phyloP scores from a whole-genome alignment of 2,888 invertebrate species.

The Eutolmus rufibarbis region DNA sequence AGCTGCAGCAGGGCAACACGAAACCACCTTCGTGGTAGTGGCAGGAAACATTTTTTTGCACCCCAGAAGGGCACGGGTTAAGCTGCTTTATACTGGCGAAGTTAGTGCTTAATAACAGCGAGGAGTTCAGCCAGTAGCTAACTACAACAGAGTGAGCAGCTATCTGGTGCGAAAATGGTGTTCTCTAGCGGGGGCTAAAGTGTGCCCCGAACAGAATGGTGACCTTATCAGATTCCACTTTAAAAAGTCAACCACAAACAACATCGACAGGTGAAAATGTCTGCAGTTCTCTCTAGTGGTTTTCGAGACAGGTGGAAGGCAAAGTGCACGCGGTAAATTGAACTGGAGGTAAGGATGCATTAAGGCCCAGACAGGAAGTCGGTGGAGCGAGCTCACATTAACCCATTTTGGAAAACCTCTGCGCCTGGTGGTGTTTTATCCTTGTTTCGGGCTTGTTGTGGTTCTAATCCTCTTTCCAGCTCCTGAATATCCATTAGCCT shows the following conservation, averaged over 20 bases:
- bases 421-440: neutral
- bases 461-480: neutral
- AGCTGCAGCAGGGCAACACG: constrained; percentile 4
- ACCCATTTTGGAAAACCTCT: constrained; percentile 34
- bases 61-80: neutral
- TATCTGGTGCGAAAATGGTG: neutral
- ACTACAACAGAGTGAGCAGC: neutral
- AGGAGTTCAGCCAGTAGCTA: neutral
- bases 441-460: constrained; percentile 3
- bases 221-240: constrained; percentile 36
- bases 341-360: constrained; percentile 29
- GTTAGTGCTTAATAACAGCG: neutral
- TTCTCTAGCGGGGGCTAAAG: neutral
- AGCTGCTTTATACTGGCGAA: neutral
- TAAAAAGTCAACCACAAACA: constrained; percentile 21
- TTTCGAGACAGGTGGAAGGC: neutral
- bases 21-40: neutral
- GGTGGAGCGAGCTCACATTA: constrained; percentile 38
- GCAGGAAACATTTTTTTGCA: neutral
- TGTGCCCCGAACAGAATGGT: neutral
- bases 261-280: constrained; percentile 31
- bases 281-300: neutral
- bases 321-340: constrained; percentile 13
- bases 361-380: constrained; percentile 42
- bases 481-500: constrained; percentile 31